phyloP scores from a whole-genome alignment of 2,797 vertebrate genomes.

The Heliangelus exortis region DNA sequence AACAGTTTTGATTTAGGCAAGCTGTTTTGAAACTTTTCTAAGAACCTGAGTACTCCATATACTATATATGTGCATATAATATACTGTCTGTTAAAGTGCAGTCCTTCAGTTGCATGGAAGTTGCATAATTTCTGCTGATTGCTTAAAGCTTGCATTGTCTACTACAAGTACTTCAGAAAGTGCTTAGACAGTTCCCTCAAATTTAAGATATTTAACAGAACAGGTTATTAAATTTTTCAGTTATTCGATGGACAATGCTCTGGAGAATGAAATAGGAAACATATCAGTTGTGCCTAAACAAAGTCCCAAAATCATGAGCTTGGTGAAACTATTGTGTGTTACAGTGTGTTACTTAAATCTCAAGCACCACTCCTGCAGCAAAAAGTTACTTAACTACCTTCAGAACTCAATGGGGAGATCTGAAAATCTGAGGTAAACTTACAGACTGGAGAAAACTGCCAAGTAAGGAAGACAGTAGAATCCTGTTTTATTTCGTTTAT shows the following conservation, averaged over 20 bases:
- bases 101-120: not conserved
- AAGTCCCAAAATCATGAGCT: not conserved
- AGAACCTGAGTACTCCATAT: not conserved
- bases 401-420: not conserved
- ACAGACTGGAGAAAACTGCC: not conserved
- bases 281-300: not conserved
- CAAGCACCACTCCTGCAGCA: not conserved
- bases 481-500: not conserved
- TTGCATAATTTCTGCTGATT: not conserved
- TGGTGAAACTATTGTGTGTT: not conserved
- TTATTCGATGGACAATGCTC: not conserved
- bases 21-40: not conserved
- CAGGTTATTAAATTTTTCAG: not conserved
- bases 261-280: not conserved
- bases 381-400: not conserved
- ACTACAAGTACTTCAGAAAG: not conserved
- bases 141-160: not conserved
- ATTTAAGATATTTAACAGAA: not conserved
- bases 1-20: not conserved
- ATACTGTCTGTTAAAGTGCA: not conserved
- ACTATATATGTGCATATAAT: not conserved
- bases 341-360: not conserved
- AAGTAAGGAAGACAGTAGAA: not conserved
- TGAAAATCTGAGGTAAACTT: not conserved
- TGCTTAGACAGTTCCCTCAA: not conserved